Evolutionary conservation across 2,888 invertebrate genomes (phyloP), one percentile per base, ranked within the genome.

Genomic region (Lasioglossum malachurum): DNA sequence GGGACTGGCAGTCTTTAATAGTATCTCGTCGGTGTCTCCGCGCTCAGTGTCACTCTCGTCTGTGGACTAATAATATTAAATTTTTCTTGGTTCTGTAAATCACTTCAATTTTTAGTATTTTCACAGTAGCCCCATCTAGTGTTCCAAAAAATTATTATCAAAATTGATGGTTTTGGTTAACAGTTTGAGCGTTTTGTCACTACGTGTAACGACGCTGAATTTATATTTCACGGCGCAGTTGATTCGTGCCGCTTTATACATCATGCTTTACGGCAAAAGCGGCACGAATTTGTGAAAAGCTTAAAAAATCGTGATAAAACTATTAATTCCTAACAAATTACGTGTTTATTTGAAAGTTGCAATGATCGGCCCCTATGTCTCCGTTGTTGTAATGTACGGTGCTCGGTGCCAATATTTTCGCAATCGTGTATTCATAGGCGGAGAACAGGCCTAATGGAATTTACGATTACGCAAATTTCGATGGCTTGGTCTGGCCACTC

Each of bases 381-480:
- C 16, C 23, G 38, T 82, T 27, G 46, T 23, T 60, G 23, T 16
- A 44, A 72, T 84, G 27, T 19, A n/a, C 27, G 27, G 27, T 60
- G 60, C 35, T 60, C 16, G 27, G 27, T 60, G 60, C 7, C 60
- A 4, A 41, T 35, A 44, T 31, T 91, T 81, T 69, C 60, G 91
- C 31, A 91, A 91, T 75, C 69, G 19, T 60, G 14, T 44, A 12
- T 41, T 79, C 74, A 72, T 78, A 81, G 78, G 73, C 57, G 31
- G 78, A 78, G 49, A 38, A 60, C n/a, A 44, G 41, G 49, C 38
- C 69, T 77, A 53, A 75, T 85, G 87, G 87, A 88, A 90, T 90
- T 87, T 80, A 27, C 64, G 46, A 46, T 91, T 91, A 90, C 89
- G 89, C 86, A 91, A 91, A 90, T 91, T 87, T 82, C 75, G 64